Evolutionary conservation across 2,113 vertebrate genomes (phyloP), one percentile per base, ranked within the genome.

Genomic region (Hemibagrus wyckioides): DNA sequence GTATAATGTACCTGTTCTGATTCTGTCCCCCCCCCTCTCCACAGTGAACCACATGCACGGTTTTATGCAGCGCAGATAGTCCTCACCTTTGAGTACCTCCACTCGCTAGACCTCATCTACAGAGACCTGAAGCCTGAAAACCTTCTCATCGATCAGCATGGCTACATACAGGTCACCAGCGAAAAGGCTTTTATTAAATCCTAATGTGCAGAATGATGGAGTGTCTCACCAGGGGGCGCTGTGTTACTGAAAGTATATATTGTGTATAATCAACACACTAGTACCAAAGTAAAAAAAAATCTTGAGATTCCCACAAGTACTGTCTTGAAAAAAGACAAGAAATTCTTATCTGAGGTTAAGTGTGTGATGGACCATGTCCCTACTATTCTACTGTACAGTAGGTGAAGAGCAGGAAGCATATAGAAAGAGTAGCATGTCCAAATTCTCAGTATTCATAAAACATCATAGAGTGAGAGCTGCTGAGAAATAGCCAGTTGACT

Each of bases 91-190:
- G 98, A 99, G 97, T 99, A 99, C 96, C 98, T 99, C 93, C 98
- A 99, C 94, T 99, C 98, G 81, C 93, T 99, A 96, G 98, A 99
- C 96, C 98, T 99, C 93, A 99, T 99, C 96, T 99, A 99, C 95
- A 97, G 98, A 97, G 98, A 99, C 96, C 96, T 99, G 92, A 99
- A 99, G 92, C 98, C 98, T 69, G 98, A 99, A 96, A 99, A 99
- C 94, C 98, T 99, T 93, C 94, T 99, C 94, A 99, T 99, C 90
- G 98, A 99, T 94, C 97, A 99, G 92, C 97, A 99, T 89, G 98
- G 98, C 91, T 99, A 99, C 93, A 99, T 99, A 93, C 98, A 99
- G 97, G 98, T 99, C 94, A 92, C 89, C 25, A n/a, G n/a, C 6
- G 3, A 39, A 17, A 17, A 77, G 9, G 3, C 17, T 39, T 36